Evolutionary conservation across 2,797 vertebrate species (phyloP), one percentile per base, ranked within the genome.

Genomic region (Lateolabrax maculatus): DNA sequence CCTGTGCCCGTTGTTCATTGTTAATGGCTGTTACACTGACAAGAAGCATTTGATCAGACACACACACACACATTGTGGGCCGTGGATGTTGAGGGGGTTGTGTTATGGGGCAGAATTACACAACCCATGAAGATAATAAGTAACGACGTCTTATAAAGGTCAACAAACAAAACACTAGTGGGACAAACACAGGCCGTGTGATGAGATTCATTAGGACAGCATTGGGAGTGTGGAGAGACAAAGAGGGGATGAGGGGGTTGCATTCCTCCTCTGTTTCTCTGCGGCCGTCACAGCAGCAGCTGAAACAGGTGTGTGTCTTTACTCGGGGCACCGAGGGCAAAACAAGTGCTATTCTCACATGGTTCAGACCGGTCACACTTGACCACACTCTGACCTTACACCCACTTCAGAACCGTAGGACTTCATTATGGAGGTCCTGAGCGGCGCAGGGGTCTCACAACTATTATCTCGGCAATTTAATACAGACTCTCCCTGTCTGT

Each of bases 171-270:
- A 90, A 84, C 88, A 81, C 61, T 58, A 84, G 84, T 81, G 80
- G 87, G 84, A 84, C 89, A 86, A 90, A 90, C 69, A 66, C 29
- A 46, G 80, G 82, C 85, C 31, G 49, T 73, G 83, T 90, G 92
- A 93, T 89, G 89, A 81, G 90, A 94, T 93, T 84, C 87, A 92
- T 91, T 87, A 90, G 87, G 91, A 93, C 90, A 87, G 91, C 87
- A 57, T 18, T 37, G 87, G 78, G 87, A 79, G 77, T 0, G 12
- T 29, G 46, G 71, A 70, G 39, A 52, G 79, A 68, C 69, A 23
- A 46, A 25, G 37, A 11, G 52, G 57, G 18, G n/a, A 3, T 11
- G 49, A n/a, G 27, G 27, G 31, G 13, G 16, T 13, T n/a, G n/a
- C 70, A 91, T 91, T 91, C 87, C 83, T 89, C 23, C 27, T 9